Percentiles rank a stretch among this genome's conserved stretches.
Evolutionary conservation across 2,113 vertebrate genomes (phyloP).

Genomic region (Rhynchomys soricoides): DNA sequence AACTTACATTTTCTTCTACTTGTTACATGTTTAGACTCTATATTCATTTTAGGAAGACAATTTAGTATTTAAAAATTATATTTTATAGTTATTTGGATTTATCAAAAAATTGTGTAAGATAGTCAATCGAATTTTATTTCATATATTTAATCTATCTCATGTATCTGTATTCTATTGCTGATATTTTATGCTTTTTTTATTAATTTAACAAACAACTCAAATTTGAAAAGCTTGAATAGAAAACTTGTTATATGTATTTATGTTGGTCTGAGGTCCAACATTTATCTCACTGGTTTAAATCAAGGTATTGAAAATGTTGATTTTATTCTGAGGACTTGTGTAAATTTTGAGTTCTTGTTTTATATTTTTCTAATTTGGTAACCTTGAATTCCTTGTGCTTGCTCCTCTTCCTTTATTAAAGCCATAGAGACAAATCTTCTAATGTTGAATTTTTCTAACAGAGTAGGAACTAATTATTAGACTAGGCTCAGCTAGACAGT

Average conservation of each 20-base stretch:
- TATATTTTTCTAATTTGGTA: background rate
- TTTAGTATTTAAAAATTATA: background rate
- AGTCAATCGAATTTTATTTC: background rate
- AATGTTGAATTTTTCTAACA: background rate
- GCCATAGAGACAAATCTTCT: background rate
- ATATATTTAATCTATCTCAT: background rate
- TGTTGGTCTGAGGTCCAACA: background rate
- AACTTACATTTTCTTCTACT: background rate
- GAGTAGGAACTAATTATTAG: background rate
- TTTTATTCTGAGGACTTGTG: background rate
- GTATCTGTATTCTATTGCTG: background rate
- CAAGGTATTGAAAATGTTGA: background rate
- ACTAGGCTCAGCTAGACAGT: background rate
- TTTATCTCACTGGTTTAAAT: background rate
- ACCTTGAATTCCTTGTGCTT: background rate
- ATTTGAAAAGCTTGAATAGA: background rate
- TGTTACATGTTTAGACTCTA: background rate
- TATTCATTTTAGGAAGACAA: background rate
- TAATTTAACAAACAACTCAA: background rate
- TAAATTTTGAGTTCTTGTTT: background rate
- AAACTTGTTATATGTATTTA: background rate
- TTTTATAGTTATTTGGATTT: background rate
- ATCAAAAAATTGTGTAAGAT: background rate
- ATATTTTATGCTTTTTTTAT: background rate
- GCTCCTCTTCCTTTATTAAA: background rate